Conservation (phyloP, 2,113 vertebrate species). For the Lota lota region DNA sequence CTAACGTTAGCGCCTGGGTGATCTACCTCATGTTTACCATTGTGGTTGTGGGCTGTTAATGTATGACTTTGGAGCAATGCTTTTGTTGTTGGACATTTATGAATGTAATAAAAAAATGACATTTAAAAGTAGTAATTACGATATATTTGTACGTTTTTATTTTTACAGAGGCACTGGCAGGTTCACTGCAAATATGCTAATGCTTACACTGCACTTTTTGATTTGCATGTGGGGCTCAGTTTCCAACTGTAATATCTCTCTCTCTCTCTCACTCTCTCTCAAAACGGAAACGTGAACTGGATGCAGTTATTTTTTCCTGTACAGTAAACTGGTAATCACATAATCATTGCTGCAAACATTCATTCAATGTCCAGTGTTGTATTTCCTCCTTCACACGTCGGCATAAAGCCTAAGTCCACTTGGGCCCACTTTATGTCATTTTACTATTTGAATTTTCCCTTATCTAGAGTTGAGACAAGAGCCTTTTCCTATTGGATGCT, state of each 20-base stretch:
- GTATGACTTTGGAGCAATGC: slow-evolving; percentile 57
- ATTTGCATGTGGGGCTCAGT: no score
- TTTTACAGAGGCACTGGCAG: no score
- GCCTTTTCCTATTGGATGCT: slow-evolving; percentile 29
- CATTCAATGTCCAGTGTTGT: no score
- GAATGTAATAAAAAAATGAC: slow-evolving; percentile 73
- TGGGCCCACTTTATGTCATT: neutral
- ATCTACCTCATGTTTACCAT: slow-evolving; percentile 90
- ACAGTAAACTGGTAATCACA: no score
- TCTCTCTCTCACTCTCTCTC: neutral
- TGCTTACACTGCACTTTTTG: neutral
- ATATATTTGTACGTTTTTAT: no score
- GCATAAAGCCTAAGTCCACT: no score
- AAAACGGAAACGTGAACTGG: no score
- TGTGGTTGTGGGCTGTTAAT: slow-evolving; percentile 61
- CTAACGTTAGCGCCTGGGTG: slow-evolving; percentile 80
- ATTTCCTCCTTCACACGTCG: no score
- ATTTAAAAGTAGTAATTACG: no score
- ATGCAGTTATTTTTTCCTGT: no score
- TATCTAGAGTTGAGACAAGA: slow-evolving; percentile 8
- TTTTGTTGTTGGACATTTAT: slow-evolving; percentile 62
- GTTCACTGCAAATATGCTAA: neutral
- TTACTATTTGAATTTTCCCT: neutral
- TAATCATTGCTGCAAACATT: no score
- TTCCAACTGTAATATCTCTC: no score